Percentiles rank a stretch among this genome's conserved stretches.
phyloP scores from a whole-genome alignment of 2,888 invertebrate genomes.

The Amphiduros pacificus region DNA sequence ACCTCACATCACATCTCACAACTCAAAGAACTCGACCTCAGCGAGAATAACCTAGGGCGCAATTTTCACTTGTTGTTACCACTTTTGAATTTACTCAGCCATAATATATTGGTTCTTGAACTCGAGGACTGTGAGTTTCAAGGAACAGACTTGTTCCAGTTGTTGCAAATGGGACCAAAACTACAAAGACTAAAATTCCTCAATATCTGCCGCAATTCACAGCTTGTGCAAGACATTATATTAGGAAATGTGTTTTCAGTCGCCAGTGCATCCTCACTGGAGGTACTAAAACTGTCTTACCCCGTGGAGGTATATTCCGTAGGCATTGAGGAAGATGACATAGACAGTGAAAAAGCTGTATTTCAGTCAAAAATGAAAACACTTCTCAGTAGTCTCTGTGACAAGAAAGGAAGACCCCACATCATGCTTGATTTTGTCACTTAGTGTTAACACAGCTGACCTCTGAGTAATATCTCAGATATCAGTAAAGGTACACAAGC shows the following conservation, averaged over 20 bases:
- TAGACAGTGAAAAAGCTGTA: too few species aligned
- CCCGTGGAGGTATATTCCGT: background rate
- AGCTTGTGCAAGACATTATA: background rate
- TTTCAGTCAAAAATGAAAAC: too few species aligned
- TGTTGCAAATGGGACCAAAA: background rate
- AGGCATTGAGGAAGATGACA: too few species aligned
- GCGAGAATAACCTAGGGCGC: constrained; percentile 43
- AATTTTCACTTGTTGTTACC: background rate
- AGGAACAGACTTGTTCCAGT: background rate
- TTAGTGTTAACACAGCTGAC: too few species aligned
- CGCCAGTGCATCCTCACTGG: background rate
- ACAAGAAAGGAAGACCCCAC: too few species aligned
- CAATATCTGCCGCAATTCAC: background rate
- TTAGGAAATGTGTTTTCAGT: background rate
- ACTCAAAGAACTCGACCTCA: constrained; percentile 46
- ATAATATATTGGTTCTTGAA: constrained; percentile 40
- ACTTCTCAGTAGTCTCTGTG: too few species aligned
- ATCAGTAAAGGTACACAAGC: too few species aligned
- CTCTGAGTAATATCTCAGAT: too few species aligned
- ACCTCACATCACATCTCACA: constrained; percentile 38
- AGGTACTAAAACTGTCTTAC: background rate
- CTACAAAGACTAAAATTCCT: background rate
- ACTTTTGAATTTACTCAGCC: constrained; percentile 30
- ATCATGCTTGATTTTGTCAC: too few species aligned
- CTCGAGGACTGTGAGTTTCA: constrained; percentile 40